Conservation (phyloP, 2,888 invertebrate genomes). For the Heliconius cydno region DNA sequence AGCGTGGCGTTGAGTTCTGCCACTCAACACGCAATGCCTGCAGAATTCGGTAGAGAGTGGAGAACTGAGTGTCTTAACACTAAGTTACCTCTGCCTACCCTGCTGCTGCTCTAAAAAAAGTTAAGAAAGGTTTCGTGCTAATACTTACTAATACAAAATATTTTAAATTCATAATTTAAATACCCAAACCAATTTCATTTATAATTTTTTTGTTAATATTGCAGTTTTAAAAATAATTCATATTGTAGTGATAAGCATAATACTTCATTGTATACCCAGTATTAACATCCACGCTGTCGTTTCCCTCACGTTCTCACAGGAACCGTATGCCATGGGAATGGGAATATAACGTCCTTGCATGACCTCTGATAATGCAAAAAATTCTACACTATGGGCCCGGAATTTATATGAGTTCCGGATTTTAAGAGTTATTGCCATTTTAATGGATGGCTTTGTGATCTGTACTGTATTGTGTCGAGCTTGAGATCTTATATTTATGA, state of each 20-base stretch:
- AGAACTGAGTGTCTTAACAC: no score
- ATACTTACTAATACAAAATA: neutral
- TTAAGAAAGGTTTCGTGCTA: no score
- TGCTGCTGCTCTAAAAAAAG: no score
- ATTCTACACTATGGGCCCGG: constrained; percentile 20
- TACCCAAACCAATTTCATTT: neutral
- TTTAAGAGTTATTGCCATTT: constrained; percentile 12
- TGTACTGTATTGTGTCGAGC: neutral
- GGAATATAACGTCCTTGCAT: constrained; percentile 22
- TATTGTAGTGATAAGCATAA: neutral
- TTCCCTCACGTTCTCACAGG: constrained; percentile 31
- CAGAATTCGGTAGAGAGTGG: no score
- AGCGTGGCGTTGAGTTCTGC: no score
- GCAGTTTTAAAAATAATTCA: neutral
- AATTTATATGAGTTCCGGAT: constrained; percentile 30
- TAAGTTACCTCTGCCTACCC: no score
- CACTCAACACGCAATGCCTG: no score
- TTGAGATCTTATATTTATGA: neutral
- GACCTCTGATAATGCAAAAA: constrained; percentile 32
- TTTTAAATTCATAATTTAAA: neutral
- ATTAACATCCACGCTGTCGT: constrained; percentile 11
- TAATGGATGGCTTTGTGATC: neutral
- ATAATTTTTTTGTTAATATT: neutral
- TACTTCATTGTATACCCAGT: neutral
- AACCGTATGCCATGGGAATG: constrained; percentile 32